Base-by-base conservation (phyloP, 2,888 invertebrate species). In the Trissonchulus latispiculum region DNA sequence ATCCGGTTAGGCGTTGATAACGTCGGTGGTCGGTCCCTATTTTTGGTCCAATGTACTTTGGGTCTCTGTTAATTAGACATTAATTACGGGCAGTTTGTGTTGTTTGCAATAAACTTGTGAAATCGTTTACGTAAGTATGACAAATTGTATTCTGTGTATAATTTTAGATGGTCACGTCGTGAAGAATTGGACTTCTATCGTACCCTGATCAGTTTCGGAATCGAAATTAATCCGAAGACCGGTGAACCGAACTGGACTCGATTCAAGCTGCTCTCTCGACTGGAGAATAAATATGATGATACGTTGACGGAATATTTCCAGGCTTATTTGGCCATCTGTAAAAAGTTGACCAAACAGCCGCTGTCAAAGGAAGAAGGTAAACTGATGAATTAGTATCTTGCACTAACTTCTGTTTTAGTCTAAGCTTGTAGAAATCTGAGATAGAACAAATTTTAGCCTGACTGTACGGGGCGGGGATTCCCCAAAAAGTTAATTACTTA, bases 251-350 rank as follows among this genome's bases (percentile, higher is more conserved):
- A 91, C 81, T 95, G 95, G 95, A 89, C 88, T 75, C 90, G 93
- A 79, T 99, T 99, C 85, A 90, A 95, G 79, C 89, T 90, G 74
- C 87, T 97, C 78, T 93, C 95, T 0, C 89, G 92, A 80, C 87
- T 99, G 72, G 96, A 96, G 78, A 90, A 92, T 77, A 99, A 99
- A 84, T 89, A 90, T 77, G 97, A 99, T 82, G 95, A 94, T 78
- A 94, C 95, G 59, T 86, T 99, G 73, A 95, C 94, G 1, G 97
- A 99, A 84, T 97, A 99, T 84, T 91, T 94, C 81, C 91, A 93
- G 85, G 94, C 95, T 2, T 97, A 99, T 84, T 91, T 94, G 86
- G 91, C 95, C 70, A 96, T 97, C 96, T 96, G 96, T 85, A 94
- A 94, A 84, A 89, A 92, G 74, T 92, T 93, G 79, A 92, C 93